Base-by-base conservation (phyloP, 2,797 vertebrate genomes). In the Acrocephalus scirpaceus region DNA sequence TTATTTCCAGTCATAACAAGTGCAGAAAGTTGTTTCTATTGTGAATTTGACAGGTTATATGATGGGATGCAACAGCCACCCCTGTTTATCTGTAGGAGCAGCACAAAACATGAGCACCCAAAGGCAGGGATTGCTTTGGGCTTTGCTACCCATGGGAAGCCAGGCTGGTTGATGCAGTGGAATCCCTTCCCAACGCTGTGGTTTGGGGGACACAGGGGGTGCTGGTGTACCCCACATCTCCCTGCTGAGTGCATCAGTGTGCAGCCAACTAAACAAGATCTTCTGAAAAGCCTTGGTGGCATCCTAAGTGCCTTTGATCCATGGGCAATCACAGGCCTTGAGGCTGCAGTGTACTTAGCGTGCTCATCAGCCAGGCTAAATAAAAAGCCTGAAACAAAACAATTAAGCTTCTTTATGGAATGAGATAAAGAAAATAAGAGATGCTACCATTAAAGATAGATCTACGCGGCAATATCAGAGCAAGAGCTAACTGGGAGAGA, bases 351-450 rank as follows among this genome's bases (percentile, higher is more conserved):
- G 32, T 21, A 9, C 34, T 71, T 40, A 18, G 54, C 14, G 69
- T 51, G 76, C 62, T 90, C 58, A 54, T 54, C 92, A 54, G 57
- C 60, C 70, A 72, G 34, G 38, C 61, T 58, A 29, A 90, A 90
- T 40, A 88, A 91, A 87, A 83, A 72, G 58, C 66, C 47, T 58
- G 51, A 86, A 94, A 96, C 54, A 75, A 94, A 92, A 72, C 48
- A 67, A 88, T 90, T 81, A 78, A 50, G 34, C 62, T 94, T 84
- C 42, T 81, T 92, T 86, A 88, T 48, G 25, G n/a, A 81, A 32
- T 12, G n/a, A 86, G 45, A 92, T 90, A 61, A 84, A 86, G 57
- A 88, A 86, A 94, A 90, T 38, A 83, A 79, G 32, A 72, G 40
- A 51, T 54, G 13, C 8, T 40, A 11, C 38, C 17, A 13, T 54